A percentile compares a stretch with the other conserved stretches of the same genome.
Conservation (phyloP, 2,797 vertebrate species). For the Picus viridis region DNA sequence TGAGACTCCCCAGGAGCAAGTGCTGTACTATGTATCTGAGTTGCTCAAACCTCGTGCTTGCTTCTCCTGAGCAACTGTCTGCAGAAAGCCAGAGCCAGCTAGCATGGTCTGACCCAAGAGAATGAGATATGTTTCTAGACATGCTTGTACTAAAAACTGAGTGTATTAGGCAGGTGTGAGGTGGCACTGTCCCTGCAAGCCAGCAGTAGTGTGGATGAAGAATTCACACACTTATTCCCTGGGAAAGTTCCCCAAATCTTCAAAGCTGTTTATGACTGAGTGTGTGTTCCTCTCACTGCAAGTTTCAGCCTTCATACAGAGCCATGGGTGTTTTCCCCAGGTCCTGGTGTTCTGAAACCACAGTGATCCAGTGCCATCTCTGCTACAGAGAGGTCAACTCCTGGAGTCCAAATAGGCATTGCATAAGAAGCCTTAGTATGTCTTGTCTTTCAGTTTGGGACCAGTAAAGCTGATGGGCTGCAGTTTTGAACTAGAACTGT, state of each 20-base stretch:
- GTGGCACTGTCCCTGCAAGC: not conserved
- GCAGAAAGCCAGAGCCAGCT: not conserved
- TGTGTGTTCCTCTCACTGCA: fast-evolving
- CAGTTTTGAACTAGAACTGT: slow-evolving; percentile 16
- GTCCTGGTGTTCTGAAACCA: not conserved
- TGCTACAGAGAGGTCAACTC: not conserved
- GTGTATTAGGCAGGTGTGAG: not conserved
- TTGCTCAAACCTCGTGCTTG: not conserved
- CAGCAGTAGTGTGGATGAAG: not conserved
- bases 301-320: not conserved
- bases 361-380: not conserved
- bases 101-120: not conserved
- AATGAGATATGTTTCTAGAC: not conserved
- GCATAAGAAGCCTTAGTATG: fast-evolving
- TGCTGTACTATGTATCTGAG: fast-evolving
- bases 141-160: not conserved
- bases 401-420: not conserved
- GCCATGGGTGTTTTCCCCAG: not conserved
- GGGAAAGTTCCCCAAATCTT: not conserved
- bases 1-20: not conserved
- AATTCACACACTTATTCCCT: not conserved
- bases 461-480: not conserved
- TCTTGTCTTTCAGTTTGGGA: not conserved
- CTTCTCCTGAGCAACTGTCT: fast-evolving
- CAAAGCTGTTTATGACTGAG: not conserved